phyloP scores from a whole-genome alignment of 2,797 vertebrate genomes.

The Anguilla obscura region DNA sequence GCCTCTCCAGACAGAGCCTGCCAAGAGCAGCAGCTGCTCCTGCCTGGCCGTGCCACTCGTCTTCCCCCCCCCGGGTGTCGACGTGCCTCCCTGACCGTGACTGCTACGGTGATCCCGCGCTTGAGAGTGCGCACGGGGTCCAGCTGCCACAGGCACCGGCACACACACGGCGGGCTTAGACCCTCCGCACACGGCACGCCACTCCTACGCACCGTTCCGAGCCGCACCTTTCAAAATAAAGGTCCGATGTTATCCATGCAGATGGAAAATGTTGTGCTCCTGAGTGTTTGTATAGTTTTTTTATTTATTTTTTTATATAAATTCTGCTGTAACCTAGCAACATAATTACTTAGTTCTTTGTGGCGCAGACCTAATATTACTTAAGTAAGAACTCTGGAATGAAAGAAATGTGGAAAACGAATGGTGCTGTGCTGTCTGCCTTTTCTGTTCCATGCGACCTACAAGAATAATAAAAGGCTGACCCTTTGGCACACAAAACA shows the following conservation, averaged over 20 bases:
- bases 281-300: neutral
- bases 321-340: neutral
- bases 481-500: neutral
- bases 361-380: neutral
- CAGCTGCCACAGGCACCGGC: neutral
- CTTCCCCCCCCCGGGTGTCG: neutral
- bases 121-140: neutral
- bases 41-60: neutral
- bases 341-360: neutral
- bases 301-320: neutral
- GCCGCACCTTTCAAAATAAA: neutral
- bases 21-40: constrained; percentile 12
- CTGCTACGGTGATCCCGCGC: neutral
- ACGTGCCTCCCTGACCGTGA: neutral
- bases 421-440: neutral
- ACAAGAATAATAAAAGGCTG: neutral
- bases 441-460: neutral
- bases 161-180: neutral
- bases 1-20: neutral
- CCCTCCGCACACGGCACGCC: neutral
- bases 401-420: neutral
- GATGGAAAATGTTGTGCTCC: neutral
- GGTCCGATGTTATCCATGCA: neutral
- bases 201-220: neutral
- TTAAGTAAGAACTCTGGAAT: neutral